Evolutionary conservation across 2,888 invertebrate genomes (phyloP).

Genomic region (Drosophila kambysellisi): DNA sequence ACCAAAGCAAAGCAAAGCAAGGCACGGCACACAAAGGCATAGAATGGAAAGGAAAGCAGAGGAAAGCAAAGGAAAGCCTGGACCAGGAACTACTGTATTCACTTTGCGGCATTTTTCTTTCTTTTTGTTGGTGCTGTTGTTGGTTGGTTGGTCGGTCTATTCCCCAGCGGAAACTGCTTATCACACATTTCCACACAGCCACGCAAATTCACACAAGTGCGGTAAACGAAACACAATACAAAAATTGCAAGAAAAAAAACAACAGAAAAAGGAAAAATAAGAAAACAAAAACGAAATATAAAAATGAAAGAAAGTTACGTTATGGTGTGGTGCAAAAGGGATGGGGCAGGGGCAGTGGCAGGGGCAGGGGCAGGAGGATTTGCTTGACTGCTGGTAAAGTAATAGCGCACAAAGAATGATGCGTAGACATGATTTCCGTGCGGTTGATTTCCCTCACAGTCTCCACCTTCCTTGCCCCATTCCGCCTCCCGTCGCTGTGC

Average conservation of each 20-base stretch:
- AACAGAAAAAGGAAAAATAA: slow-evolving; percentile 13
- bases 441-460: slow-evolving; percentile 73
- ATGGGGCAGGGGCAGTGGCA: not conserved
- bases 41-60: not conserved
- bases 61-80: slow-evolving; percentile 24
- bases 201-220: slow-evolving; percentile 70
- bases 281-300: slow-evolving; percentile 13
- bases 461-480: not conserved
- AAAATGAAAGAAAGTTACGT: slow-evolving; percentile 29
- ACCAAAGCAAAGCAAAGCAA: slow-evolving; percentile 2
- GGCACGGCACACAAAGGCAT: not conserved
- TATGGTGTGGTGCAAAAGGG: not conserved
- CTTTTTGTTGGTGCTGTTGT: not conserved
- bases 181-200: slow-evolving; percentile 82
- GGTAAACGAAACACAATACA: slow-evolving; percentile 59
- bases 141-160: slow-evolving; percentile 56
- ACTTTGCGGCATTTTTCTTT: slow-evolving; percentile 8
- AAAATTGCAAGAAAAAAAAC: slow-evolving; percentile 40
- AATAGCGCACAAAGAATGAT: slow-evolving; percentile 80
- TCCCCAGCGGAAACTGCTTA: slow-evolving; percentile 82
- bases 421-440: slow-evolving; percentile 83
- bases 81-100: slow-evolving; percentile 44
- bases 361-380: not conserved
- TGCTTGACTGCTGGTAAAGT: slow-evolving; percentile 49
- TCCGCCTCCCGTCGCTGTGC: not conserved